Evolutionary conservation across 2,888 invertebrate species (phyloP).

Genomic region (Malacosoma neustria): DNA sequence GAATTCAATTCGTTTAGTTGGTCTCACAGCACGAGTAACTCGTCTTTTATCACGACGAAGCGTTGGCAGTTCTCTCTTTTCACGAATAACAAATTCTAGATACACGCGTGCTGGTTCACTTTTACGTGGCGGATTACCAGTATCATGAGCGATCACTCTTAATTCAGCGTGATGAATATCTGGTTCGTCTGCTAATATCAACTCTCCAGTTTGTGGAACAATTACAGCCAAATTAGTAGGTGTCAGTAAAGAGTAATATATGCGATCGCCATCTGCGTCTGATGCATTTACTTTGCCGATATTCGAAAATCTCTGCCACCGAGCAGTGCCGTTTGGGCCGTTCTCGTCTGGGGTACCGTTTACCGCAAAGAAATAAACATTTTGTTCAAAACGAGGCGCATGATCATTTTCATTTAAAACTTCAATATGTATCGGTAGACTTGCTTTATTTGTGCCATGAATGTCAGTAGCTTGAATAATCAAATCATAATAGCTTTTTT

Average conservation of each 20-base stretch:
- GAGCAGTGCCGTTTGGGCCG: slow-evolving; percentile 75
- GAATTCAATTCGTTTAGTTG: slow-evolving; percentile 94
- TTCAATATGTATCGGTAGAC: slow-evolving; percentile 83
- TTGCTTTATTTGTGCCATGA: slow-evolving; percentile 86
- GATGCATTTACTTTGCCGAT: slow-evolving; percentile 90
- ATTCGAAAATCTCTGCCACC: slow-evolving; percentile 86
- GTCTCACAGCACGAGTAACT: slow-evolving; percentile 92
- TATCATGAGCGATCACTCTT: slow-evolving; percentile 88
- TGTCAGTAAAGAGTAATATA: slow-evolving; percentile 89
- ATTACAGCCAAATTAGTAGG: slow-evolving; percentile 90
- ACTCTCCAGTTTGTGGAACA: slow-evolving; percentile 93
- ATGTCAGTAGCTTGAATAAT: slow-evolving; percentile 87
- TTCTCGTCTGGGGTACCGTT: slow-evolving; percentile 77
- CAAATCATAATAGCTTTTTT: slow-evolving; percentile 80
- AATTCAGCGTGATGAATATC: slow-evolving; percentile 80
- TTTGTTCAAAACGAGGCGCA: slow-evolving; percentile 86
- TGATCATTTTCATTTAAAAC: slow-evolving; percentile 95
- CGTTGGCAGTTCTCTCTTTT: slow-evolving; percentile 75
- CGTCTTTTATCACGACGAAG: slow-evolving; percentile 83
- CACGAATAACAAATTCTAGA: slow-evolving; percentile 80
- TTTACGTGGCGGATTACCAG: slow-evolving; percentile 82
- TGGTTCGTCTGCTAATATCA: slow-evolving; percentile 88
- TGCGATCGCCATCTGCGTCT: slow-evolving; percentile 93
- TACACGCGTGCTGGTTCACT: slow-evolving; percentile 85
- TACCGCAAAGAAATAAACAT: slow-evolving; percentile 85